Percentiles rank a stretch among this genome's conserved stretches.
phyloP scores from a whole-genome alignment of 92 coral and sea anemone genomes.

The Epizoanthus scotinus region DNA sequence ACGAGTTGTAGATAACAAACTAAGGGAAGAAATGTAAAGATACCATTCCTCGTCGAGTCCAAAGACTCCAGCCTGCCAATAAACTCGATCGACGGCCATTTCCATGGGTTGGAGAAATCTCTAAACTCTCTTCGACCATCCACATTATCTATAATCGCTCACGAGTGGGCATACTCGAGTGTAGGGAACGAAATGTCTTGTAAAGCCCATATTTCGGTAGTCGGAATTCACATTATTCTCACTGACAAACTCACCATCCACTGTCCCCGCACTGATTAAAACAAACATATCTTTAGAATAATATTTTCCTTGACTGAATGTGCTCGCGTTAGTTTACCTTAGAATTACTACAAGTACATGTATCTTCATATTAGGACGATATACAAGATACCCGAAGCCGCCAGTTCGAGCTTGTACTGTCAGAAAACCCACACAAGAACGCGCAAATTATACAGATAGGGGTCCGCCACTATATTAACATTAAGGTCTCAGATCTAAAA shows the following conservation, averaged over 20 bases:
- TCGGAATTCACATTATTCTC: constrained; percentile 25
- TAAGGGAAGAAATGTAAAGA: not conserved
- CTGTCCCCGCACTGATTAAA: constrained; percentile 15
- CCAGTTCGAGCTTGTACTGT: not conserved
- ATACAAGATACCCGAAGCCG: not conserved
- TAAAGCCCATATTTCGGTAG: constrained; percentile 25
- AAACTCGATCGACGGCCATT: constrained; percentile 16
- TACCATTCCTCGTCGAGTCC: not conserved
- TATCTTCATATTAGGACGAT: constrained; percentile 28
- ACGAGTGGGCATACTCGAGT: constrained; percentile 12
- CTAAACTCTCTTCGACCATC: constrained; percentile 11
- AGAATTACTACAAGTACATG: constrained; percentile 19
- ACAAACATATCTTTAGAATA: constrained; percentile 37
- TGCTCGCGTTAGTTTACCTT: constrained; percentile 30
- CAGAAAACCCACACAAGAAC: constrained; percentile 22
- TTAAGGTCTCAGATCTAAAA: not conserved
- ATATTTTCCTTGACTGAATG: constrained; percentile 28
- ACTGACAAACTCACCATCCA: constrained; percentile 12
- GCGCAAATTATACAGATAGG: not conserved
- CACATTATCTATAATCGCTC: constrained; percentile 20
- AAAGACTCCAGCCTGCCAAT: constrained; percentile 7
- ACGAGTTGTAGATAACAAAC: not conserved
- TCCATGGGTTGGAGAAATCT: not conserved
- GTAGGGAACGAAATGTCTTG: constrained; percentile 21
- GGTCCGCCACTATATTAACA: not conserved